phyloP scores from a whole-genome alignment of 64 coral and sea anemone genomes.

The Porites lutea region DNA sequence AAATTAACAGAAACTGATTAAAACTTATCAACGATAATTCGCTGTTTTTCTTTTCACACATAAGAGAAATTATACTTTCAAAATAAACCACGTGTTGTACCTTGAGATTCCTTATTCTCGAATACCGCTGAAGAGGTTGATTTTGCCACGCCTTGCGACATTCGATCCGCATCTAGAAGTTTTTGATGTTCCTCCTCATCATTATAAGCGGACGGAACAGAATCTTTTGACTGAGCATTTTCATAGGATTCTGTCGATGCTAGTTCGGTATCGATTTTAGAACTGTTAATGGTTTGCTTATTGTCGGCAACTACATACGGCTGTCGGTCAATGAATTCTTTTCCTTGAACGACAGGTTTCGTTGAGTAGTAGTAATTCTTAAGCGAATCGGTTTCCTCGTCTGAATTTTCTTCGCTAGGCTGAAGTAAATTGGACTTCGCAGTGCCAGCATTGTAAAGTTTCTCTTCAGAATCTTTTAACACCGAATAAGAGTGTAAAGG shows the following conservation, averaged over 20 bases:
- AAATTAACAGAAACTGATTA: no score
- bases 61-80: no score
- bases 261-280: background rate
- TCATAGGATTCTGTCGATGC: background rate
- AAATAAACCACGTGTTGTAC: background rate
- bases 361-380: slow-evolving; percentile 27
- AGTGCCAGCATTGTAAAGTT: background rate
- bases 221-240: slow-evolving; percentile 30
- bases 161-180: slow-evolving; percentile 6
- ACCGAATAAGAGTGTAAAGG: slow-evolving; percentile 24
- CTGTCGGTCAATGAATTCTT: background rate
- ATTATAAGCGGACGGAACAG: slow-evolving; percentile 17
- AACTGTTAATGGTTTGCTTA: background rate
- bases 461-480: slow-evolving; percentile 16
- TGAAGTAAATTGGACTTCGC: background rate
- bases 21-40: no score
- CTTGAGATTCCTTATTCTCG: background rate
- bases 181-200: slow-evolving; percentile 31
- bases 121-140: slow-evolving; percentile 1
- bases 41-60: no score
- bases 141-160: background rate
- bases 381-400: background rate
- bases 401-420: background rate
- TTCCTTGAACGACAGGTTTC: slow-evolving; percentile 28
- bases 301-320: background rate